Base-by-base conservation (phyloP, 1,140 invertebrate genomes). In the Papilio machaon region DNA sequence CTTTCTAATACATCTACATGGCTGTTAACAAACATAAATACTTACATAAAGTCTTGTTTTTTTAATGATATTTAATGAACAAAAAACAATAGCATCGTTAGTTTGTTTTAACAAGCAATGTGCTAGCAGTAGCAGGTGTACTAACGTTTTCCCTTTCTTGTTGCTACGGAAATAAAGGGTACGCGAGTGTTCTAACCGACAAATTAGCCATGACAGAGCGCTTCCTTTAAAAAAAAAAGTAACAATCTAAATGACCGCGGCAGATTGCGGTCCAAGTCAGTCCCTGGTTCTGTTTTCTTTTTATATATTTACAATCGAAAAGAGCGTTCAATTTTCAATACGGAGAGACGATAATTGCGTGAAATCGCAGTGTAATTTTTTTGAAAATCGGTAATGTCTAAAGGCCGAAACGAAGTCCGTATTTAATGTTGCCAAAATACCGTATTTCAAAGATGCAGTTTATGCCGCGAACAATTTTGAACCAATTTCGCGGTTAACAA, bases 401-500 rank as follows among this genome's bases (percentile, higher is more conserved):
- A 75, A 52, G 35, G 74, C 43, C 74, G 47, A 76, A 54, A 49
- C 74, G 47, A 76, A 76, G 38, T 75, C 46, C 46, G 23, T 76
- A 76, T 76, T 76, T 76, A 76, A 49, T 76, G 74, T 76, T 76
- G 74, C 74, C 11, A 83, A 82, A 84, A 83, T 84, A 86, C 86
- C 79, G 83, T 85, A 88, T 88, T 91, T 88, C 84, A 85, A 49
- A 15, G 83, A 86, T 84, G 86, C 87, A 90, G 89, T 90, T 92
- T 92, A 86, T 88, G 85, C 81, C 84, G 85, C 86, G 84, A 85
- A 86, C 88, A 91, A 91, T 92, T 91, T 91, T 87, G 85, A 85
- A 86, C 85, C 89, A 91, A 92, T 92, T 91, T 91, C 82, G 89
- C 85, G 86, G 86, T 82, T 81, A 82, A 83, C 80, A 82, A 85